Evolutionary conservation across 2,113 vertebrate genomes (phyloP).

Genomic region (Protobothrops mucrosquamatus): DNA sequence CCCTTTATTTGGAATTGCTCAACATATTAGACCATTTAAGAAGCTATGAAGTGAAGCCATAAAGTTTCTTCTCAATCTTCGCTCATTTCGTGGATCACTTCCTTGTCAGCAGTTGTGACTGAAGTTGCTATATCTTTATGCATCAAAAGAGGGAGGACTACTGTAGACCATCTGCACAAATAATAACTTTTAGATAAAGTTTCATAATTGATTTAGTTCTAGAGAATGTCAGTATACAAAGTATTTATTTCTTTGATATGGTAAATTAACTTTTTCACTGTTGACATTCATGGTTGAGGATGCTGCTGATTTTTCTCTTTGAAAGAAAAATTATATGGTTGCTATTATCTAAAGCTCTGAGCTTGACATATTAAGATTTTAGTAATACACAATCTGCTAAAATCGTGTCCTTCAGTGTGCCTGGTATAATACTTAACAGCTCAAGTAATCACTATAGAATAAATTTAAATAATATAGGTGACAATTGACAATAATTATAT

Average conservation of each 20-base stretch:
- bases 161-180: conserved; percentile 73
- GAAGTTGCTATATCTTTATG: conserved; percentile 48
- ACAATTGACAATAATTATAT: background rate
- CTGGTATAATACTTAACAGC: background rate
- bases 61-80: conserved; percentile 7
- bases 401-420: background rate
- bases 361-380: background rate
- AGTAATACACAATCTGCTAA: background rate
- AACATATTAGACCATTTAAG: conserved; percentile 24
- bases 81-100: conserved; percentile 29
- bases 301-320: background rate
- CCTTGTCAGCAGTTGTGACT: conserved; percentile 27
- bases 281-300: background rate
- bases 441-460: background rate
- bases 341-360: background rate
- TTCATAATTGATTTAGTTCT: conserved; percentile 45
- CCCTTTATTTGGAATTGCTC: background rate
- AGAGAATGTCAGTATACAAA: conserved; percentile 46
- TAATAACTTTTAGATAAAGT: conserved; percentile 44
- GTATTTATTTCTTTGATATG: conserved; percentile 3
- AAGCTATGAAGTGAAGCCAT: conserved; percentile 15
- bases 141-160: conserved; percentile 57
- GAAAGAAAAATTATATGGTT: background rate
- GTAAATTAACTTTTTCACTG: conserved; percentile 27
- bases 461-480: background rate